These are phyloP conservation scores for Drosophila erecta DNA, from an alignment of 1,140 invertebrate species.

Conservation along the genomic window DNA sequence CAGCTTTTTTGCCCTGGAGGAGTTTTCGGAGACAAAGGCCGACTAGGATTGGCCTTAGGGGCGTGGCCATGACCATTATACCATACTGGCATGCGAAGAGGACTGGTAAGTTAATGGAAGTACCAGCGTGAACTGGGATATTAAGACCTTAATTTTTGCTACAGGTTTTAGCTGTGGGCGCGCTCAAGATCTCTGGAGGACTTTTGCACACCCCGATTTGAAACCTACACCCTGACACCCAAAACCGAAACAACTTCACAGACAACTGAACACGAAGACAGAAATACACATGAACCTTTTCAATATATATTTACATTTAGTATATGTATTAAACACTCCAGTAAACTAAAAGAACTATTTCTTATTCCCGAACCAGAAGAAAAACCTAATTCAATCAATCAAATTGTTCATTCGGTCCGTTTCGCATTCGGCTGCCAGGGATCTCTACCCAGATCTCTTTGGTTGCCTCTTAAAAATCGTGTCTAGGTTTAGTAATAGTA, in stretches of 20 bases:
- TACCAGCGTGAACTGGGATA: background rate
- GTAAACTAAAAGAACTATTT: constrained; percentile 48
- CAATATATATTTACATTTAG: constrained; percentile 64
- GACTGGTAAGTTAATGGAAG: constrained; percentile 53
- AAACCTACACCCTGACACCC: constrained; percentile 23
- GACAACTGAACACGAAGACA: constrained; percentile 27
- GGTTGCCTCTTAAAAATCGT: constrained; percentile 16
- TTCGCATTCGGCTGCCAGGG: constrained; percentile 39
- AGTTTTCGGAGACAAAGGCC: constrained; percentile 72
- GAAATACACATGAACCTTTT: constrained; percentile 28
- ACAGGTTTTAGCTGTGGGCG: constrained; percentile 59
- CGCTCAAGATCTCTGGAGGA: constrained; percentile 41
- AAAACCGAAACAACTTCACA: constrained; percentile 26
- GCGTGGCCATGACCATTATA: constrained; percentile 55
- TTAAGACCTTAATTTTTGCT: background rate
- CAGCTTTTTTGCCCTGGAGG: constrained; percentile 76
- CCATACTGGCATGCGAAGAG: constrained; percentile 68
- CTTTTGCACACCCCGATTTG: constrained; percentile 37
- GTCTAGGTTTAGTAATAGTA: constrained; percentile 70
- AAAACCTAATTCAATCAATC: constrained; percentile 17
- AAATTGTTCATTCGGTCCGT: constrained; percentile 36
- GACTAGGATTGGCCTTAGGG: constrained; percentile 79
- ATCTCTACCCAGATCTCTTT: constrained; percentile 27
- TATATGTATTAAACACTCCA: constrained; percentile 75
- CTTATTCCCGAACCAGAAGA: constrained; percentile 21